Conservation (phyloP, 2,797 vertebrate genomes). For the Kryptolebias ocellatus region DNA sequence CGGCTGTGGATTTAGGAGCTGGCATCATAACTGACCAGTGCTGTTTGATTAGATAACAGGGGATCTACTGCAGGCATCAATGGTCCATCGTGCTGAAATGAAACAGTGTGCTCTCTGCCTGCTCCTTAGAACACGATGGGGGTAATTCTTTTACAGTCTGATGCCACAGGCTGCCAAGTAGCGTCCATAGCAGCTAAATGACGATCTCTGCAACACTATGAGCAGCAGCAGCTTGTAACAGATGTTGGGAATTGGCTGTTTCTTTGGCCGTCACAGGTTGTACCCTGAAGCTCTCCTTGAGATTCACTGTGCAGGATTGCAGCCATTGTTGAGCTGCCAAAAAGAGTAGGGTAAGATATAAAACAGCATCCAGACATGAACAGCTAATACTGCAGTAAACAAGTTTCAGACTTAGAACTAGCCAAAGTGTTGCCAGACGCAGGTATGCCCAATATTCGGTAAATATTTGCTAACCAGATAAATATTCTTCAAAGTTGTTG, state of each 20-base stretch:
- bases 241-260: slow-evolving; percentile 83
- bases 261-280: slow-evolving; percentile 64
- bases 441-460: slow-evolving; percentile 44
- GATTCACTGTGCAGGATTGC: slow-evolving; percentile 69
- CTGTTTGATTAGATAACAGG: slow-evolving; percentile 86
- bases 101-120: slow-evolving; percentile 75
- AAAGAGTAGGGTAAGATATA: slow-evolving; percentile 29
- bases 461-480: slow-evolving; percentile 55
- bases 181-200: slow-evolving; percentile 65
- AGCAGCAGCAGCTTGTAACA: slow-evolving; percentile 79
- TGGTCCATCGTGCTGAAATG: slow-evolving; percentile 78
- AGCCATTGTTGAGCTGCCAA: slow-evolving; percentile 68
- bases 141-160: slow-evolving; percentile 75
- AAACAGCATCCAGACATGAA: slow-evolving; percentile 22
- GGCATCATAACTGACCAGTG: slow-evolving; percentile 82
- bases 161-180: slow-evolving; percentile 76
- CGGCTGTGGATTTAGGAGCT: slow-evolving; percentile 82
- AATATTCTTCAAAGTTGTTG: slow-evolving; percentile 51
- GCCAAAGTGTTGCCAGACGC: slow-evolving; percentile 43
- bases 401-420: neutral
- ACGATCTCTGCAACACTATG: slow-evolving; percentile 49
- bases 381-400: slow-evolving; percentile 5
- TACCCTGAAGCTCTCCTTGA: slow-evolving; percentile 70
- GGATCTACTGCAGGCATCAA: slow-evolving; percentile 80
- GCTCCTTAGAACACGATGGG: slow-evolving; percentile 77